Conservation (phyloP, 2,888 invertebrate genomes). For the Dorcus parallelipipedus region DNA sequence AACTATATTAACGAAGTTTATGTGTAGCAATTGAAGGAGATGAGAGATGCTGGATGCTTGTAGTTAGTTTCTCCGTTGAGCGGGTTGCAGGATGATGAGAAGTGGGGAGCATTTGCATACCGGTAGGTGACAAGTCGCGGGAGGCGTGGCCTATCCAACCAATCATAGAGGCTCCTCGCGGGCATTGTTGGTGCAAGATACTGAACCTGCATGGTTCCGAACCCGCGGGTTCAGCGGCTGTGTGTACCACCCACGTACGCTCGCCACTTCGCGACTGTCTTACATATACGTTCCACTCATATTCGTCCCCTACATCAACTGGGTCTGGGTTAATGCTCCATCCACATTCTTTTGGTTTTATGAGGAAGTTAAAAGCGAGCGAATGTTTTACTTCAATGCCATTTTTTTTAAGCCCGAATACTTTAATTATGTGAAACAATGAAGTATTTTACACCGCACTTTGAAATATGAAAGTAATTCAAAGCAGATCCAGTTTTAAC, state of each 20-base stretch:
- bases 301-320: slow-evolving; percentile 11
- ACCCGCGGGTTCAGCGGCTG: slow-evolving; percentile 35
- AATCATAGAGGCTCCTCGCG: slow-evolving; percentile 39
- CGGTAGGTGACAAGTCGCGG: slow-evolving; percentile 52
- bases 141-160: slow-evolving; percentile 43
- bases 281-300: slow-evolving; percentile 1
- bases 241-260: slow-evolving; percentile 36
- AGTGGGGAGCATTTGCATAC: slow-evolving; percentile 50
- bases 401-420: not conserved
- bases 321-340: slow-evolving; percentile 24
- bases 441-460: too few species aligned
- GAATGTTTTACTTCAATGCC: slow-evolving; percentile 13
- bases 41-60: slow-evolving; percentile 16
- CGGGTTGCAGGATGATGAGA: slow-evolving; percentile 22
- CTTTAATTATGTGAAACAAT: too few species aligned
- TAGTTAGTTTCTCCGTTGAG: slow-evolving; percentile 20
- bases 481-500: too few species aligned
- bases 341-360: slow-evolving; percentile 16
- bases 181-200: slow-evolving; percentile 42
- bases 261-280: slow-evolving; percentile 3
- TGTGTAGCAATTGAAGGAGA: not conserved
- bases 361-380: slow-evolving; percentile 9
- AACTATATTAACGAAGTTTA: not conserved
- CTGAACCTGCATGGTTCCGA: slow-evolving; percentile 48
- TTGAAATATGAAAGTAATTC: too few species aligned